Conservation (phyloP, 2,113 vertebrate genomes). For the Upupa epops region DNA sequence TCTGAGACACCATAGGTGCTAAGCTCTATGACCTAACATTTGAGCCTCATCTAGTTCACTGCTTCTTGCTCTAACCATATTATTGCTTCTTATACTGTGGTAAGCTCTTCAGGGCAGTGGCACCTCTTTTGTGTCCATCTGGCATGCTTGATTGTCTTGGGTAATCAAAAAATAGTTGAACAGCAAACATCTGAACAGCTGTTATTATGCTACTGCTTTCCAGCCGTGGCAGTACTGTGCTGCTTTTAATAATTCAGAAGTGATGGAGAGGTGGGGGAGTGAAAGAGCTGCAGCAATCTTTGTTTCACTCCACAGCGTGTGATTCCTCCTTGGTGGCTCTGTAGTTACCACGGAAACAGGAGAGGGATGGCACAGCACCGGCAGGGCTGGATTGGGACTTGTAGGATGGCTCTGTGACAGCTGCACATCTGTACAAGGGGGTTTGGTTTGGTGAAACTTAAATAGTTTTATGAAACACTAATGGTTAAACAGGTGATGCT, state of each 20-base stretch:
- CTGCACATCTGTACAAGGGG: background rate
- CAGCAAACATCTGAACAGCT: background rate
- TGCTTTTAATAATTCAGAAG: slow-evolving; percentile 63
- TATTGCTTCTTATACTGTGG: background rate
- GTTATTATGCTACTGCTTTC: background rate
- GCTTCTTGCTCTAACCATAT: background rate
- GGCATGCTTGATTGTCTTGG: background rate
- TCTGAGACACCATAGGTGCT: background rate
- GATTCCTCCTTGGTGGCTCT: slow-evolving; percentile 47
- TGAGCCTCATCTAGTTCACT: background rate
- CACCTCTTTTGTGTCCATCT: background rate
- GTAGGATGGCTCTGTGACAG: background rate
- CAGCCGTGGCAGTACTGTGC: background rate
- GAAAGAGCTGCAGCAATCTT: slow-evolving; percentile 42
- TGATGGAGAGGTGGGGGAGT: slow-evolving; percentile 27
- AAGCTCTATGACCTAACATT: background rate
- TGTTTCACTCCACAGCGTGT: background rate
- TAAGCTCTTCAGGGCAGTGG: background rate
- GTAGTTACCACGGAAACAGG: slow-evolving; percentile 69
- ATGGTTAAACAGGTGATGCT: background rate
- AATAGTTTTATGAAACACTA: background rate
- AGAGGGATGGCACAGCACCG: slow-evolving; percentile 32
- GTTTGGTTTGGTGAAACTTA: background rate
- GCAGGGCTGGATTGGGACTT: background rate
- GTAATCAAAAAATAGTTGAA: background rate